Conservation (phyloP, 2,113 vertebrate genomes). For the Oxygymnocypris stewartii region DNA sequence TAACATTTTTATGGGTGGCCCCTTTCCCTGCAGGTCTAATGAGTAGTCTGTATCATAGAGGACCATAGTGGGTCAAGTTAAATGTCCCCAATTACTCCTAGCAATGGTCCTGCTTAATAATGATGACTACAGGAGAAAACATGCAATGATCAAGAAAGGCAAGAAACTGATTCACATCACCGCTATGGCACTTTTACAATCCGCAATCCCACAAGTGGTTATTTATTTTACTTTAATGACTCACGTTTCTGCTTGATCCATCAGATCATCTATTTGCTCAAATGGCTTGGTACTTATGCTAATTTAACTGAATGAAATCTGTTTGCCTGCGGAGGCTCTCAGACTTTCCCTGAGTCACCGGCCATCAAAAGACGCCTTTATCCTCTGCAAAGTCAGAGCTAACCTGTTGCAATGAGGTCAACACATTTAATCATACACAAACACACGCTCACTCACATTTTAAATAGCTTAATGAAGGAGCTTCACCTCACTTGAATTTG, state of each 20-base stretch:
- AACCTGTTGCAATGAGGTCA: conserved; percentile 45
- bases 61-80: background rate
- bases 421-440: conserved; percentile 30
- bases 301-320: conserved; percentile 53
- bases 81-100: background rate
- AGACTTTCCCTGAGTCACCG: conserved; percentile 53
- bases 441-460: background rate
- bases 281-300: conserved; percentile 50
- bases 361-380: conserved; percentile 54
- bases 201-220: background rate
- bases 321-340: conserved; percentile 26
- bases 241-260: conserved; percentile 25
- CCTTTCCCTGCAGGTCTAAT: background rate
- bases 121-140: background rate
- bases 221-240: conserved; percentile 14
- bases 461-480: background rate
- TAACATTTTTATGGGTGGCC: background rate
- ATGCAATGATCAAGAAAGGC: background rate
- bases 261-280: conserved; percentile 59
- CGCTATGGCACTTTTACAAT: background rate
- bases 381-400: conserved; percentile 22
- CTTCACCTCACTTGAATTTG: background rate
- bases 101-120: background rate
- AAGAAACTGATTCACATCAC: background rate
- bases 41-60: background rate